Percentiles rank a stretch among this genome's conserved stretches.
Conservation (phyloP, 2,888 invertebrate genomes). For the Poecilus cupreus region DNA sequence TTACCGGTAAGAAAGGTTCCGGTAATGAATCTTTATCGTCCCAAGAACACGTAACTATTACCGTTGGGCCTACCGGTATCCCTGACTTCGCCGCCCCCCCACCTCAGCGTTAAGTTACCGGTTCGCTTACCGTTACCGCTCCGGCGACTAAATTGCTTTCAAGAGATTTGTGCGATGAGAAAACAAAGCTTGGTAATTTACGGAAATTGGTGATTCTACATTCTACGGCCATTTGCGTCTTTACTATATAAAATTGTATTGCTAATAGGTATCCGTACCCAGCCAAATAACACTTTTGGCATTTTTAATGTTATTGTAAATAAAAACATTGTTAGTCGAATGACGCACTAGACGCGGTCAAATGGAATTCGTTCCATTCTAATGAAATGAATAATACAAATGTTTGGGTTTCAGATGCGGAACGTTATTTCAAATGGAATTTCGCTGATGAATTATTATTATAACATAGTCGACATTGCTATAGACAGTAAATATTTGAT, state of each 20-base stretch:
- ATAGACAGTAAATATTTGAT: too few relatives aligned
- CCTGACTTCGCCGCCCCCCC: neutral
- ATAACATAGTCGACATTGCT: too few relatives aligned
- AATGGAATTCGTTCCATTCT: too few relatives aligned
- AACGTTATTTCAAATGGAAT: too few relatives aligned
- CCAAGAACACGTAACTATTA: slow-evolving; percentile 72
- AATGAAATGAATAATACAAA: too few relatives aligned
- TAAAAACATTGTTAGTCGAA: slow-evolving; percentile 5
- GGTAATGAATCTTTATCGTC: slow-evolving; percentile 74
- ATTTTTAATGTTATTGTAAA: slow-evolving; percentile 24
- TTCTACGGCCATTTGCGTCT: slow-evolving; percentile 25
- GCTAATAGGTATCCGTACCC: neutral
- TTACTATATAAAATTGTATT: slow-evolving; percentile 38
- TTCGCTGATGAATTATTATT: too few relatives aligned
- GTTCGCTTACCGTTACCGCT: slow-evolving; percentile 41
- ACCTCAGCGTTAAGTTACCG: slow-evolving; percentile 13
- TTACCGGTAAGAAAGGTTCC: slow-evolving; percentile 63
- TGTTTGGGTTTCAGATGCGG: too few relatives aligned
- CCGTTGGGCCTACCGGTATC: slow-evolving; percentile 62
- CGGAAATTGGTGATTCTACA: slow-evolving; percentile 72
- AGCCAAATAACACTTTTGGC: neutral
- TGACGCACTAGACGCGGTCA: too few relatives aligned
- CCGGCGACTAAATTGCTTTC: slow-evolving; percentile 71
- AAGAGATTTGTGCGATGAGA: slow-evolving; percentile 74
- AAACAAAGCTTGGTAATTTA: slow-evolving; percentile 76